Base-by-base conservation (phyloP, 2,888 invertebrate genomes). In the Heliconius erato region DNA sequence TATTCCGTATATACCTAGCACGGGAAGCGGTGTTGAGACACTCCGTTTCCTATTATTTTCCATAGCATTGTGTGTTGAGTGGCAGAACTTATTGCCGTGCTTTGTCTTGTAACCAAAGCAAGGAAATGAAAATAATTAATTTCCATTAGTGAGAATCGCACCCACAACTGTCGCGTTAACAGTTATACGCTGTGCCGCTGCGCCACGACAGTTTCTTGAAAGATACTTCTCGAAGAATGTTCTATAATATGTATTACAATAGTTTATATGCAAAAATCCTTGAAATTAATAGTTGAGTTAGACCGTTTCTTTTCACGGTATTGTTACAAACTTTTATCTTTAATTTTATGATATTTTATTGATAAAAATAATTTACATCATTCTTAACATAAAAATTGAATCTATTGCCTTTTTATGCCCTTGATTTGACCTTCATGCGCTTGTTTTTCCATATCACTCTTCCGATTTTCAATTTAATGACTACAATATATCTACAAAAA, bases 191-290 rank as follows among this genome's bases (percentile, higher is more conserved):
- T 54, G 19, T 19, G 19, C 19, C 19, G 19, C 19, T 54, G 23
- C 54, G 19, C 19, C 19, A 19, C 54, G 54, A 54, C 7, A 19
- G 54, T 7, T 23, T 23, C 23, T 54, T 54, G 23, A 54, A 54
- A 54, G n/a, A 63, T 12, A n/a, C 63, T 63, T 63, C 63, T 63
- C 63, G 63, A 11, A 63, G 63, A 63, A n/a, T 59, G 7, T 59
- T n/a, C 63, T n/a, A 63, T n/a, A 63, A 63, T 63, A 63, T 63
- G n/a, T 63, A 63, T 11, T 63, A 63, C n/a, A n/a, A 63, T 63
- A 63, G n/a, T 63, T 63, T 63, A n/a, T n/a, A 63, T 63, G 63
- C n/a, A 63, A 63, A 63, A 63, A 63, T n/a, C 63, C 63, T 63
- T 63, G 63, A 63, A 23, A n/a, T 63, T 1, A 63, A 12, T 63